Percentiles rank a stretch among this genome's conserved stretches.
These are phyloP conservation scores for Nasonia vitripennis DNA, from an alignment of 1,140 invertebrate species.

Conservation along the genomic window DNA sequence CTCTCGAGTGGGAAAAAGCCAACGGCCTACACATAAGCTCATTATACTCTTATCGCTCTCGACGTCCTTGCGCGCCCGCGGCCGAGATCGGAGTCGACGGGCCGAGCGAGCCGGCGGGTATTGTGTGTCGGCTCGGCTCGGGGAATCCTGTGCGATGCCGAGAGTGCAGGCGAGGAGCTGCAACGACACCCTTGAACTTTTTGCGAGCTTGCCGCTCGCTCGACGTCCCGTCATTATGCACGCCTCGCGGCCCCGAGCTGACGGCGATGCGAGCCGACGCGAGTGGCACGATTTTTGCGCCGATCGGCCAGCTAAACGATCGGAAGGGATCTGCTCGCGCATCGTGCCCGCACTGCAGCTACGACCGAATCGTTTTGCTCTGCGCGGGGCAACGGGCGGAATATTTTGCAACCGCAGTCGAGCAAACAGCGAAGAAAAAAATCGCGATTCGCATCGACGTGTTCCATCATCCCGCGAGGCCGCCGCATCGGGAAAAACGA, in stretches of 20 bases:
- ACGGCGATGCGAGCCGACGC: neutral
- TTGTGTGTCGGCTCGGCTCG: conserved; percentile 63
- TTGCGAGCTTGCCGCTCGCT: neutral
- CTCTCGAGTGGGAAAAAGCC: neutral
- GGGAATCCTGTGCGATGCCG: conserved; percentile 62
- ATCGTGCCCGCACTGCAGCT: neutral
- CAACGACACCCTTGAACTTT: conserved; percentile 33
- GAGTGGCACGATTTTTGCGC: neutral
- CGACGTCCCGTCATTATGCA: conserved; percentile 9
- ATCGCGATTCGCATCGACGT: neutral
- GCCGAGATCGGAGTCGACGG: conserved; percentile 68
- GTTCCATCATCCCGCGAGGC: neutral
- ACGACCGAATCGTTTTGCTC: neutral
- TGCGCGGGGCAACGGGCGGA: neutral
- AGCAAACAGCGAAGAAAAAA: neutral
- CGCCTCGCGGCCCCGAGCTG: neutral
- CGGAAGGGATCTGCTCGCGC: neutral
- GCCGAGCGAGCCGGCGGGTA: conserved; percentile 65
- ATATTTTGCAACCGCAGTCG: neutral
- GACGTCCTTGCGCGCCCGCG: conserved; percentile 53
- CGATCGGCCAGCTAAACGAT: neutral
- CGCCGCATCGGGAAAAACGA: conserved; percentile 5
- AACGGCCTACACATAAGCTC: neutral
- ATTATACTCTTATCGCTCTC: conserved; percentile 23
- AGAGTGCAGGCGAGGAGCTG: neutral